phyloP scores from a whole-genome alignment of 64 coral and sea anemone species.

The Montipora sp. region DNA sequence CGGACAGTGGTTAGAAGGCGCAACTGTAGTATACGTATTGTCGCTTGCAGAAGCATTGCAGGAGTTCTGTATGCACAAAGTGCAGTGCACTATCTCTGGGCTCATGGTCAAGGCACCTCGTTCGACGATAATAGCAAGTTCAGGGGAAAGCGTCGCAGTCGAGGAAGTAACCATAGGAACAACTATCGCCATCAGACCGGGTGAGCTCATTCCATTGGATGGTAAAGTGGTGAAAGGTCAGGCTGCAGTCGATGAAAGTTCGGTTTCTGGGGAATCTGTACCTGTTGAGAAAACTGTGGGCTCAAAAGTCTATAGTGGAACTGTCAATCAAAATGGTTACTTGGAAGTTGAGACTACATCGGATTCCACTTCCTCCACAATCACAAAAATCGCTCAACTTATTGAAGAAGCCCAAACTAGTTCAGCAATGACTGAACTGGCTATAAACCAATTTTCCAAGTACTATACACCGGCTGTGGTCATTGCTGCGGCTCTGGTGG shows the following conservation, averaged over 20 bases:
- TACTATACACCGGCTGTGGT: slow-evolving; percentile 90
- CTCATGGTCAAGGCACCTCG: slow-evolving; percentile 93
- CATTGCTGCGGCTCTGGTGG: slow-evolving; percentile 69
- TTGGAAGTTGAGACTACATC: slow-evolving; percentile 92
- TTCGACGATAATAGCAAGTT: slow-evolving; percentile 75
- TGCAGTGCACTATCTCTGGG: slow-evolving; percentile 89
- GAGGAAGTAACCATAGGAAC: slow-evolving; percentile 85
- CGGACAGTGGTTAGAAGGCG: slow-evolving; percentile 87
- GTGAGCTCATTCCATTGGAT: slow-evolving; percentile 93
- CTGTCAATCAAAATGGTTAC: slow-evolving; percentile 98
- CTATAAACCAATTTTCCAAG: slow-evolving; percentile 91
- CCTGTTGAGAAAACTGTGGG: slow-evolving; percentile 87
- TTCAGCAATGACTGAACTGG: slow-evolving; percentile 80
- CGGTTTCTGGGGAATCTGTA: slow-evolving; percentile 85
- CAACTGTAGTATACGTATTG: slow-evolving; percentile 93
- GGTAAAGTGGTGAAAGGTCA: slow-evolving; percentile 84
- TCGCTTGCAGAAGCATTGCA: slow-evolving; percentile 80
- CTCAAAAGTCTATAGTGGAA: slow-evolving; percentile 84
- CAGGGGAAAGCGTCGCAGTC: slow-evolving; percentile 77
- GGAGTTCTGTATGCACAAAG: slow-evolving; percentile 82
- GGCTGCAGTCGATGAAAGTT: slow-evolving; percentile 92
- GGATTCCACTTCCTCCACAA: slow-evolving; percentile 78
- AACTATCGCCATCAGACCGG: slow-evolving; percentile 88
- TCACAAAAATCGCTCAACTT: slow-evolving; percentile 78
- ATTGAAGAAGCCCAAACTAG: slow-evolving; percentile 90